phyloP scores from a whole-genome alignment of 2,797 vertebrate genomes.

The Cyclura pinguis region DNA sequence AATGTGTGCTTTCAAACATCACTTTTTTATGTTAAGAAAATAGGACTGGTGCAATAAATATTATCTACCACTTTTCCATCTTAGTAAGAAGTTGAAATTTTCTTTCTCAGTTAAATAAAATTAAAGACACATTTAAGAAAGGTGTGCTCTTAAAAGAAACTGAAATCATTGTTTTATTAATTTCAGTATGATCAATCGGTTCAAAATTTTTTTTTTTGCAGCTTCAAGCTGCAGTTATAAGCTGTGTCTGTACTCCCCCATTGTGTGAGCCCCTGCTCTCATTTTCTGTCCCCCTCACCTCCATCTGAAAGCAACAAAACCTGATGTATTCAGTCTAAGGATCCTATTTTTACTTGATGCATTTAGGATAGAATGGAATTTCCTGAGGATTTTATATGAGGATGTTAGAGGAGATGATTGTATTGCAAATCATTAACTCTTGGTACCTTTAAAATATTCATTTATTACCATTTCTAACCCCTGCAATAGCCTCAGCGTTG shows the following conservation, averaged over 20 bases:
- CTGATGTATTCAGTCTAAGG: constrained; percentile 35
- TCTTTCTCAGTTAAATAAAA: constrained; percentile 69
- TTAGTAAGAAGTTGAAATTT: constrained; percentile 69
- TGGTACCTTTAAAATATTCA: constrained; percentile 28
- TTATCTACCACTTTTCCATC: constrained; percentile 20
- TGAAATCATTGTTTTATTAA: constrained; percentile 73
- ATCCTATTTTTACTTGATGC: constrained; percentile 40
- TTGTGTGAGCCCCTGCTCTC: constrained; percentile 16
- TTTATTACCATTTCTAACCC: neutral
- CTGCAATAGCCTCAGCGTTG: neutral
- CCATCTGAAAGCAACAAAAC: constrained; percentile 46
- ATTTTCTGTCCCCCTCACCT: constrained; percentile 46
- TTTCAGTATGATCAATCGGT: constrained; percentile 53
- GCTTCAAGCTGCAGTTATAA: constrained; percentile 53
- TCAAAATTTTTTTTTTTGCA: constrained; percentile 53
- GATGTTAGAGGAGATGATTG: neutral
- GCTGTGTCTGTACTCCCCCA: constrained; percentile 6
- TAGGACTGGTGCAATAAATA: constrained; percentile 32
- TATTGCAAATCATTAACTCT: constrained; percentile 13
- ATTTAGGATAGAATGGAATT: neutral
- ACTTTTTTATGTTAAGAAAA: constrained; percentile 23
- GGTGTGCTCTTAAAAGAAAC: constrained; percentile 70
- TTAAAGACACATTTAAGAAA: constrained; percentile 71
- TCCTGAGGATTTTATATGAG: neutral
- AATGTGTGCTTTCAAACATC: neutral